These are phyloP conservation scores for Eupithecia exiguata DNA, from an alignment of 2,888 invertebrate species.

Conservation along the genomic window DNA sequence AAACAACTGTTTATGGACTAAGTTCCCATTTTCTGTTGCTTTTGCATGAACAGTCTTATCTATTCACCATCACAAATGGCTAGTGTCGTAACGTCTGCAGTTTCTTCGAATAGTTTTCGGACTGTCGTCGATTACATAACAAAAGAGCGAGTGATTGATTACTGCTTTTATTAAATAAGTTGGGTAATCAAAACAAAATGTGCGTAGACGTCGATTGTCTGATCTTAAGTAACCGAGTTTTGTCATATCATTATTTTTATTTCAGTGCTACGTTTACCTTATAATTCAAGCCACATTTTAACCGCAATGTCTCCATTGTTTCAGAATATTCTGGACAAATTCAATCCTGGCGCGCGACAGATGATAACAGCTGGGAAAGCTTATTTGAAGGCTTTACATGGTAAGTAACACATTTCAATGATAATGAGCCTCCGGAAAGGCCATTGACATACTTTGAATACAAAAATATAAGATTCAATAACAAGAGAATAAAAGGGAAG, in stretches of 20 bases:
- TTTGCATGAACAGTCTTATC: conserved; percentile 54
- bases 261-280: background rate
- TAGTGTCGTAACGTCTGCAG: conserved; percentile 42
- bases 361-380: conserved; percentile 97
- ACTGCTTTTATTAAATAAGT: conserved; percentile 34
- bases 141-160: conserved; percentile 52
- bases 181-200: conserved; percentile 35
- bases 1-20: conserved; percentile 72
- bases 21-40: conserved; percentile 66
- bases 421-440: conserved; percentile 18
- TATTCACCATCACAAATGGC: conserved; percentile 46
- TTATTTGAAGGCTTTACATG: conserved; percentile 96
- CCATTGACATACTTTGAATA: conserved; percentile 17
- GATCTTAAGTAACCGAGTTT: conserved; percentile 24
- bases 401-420: conserved; percentile 84
- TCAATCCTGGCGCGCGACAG: conserved; percentile 96
- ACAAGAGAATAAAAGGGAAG: conserved; percentile 21
- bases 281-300: conserved; percentile 12
- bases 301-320: conserved; percentile 72
- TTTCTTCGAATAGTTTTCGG: conserved; percentile 45
- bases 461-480: conserved; percentile 27
- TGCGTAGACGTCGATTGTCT: conserved; percentile 8
- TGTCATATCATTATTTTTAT: background rate
- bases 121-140: conserved; percentile 46
- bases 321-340: conserved; percentile 98